Base-by-base conservation (phyloP, 1,140 invertebrate genomes). In the Mylabris phalerata region DNA sequence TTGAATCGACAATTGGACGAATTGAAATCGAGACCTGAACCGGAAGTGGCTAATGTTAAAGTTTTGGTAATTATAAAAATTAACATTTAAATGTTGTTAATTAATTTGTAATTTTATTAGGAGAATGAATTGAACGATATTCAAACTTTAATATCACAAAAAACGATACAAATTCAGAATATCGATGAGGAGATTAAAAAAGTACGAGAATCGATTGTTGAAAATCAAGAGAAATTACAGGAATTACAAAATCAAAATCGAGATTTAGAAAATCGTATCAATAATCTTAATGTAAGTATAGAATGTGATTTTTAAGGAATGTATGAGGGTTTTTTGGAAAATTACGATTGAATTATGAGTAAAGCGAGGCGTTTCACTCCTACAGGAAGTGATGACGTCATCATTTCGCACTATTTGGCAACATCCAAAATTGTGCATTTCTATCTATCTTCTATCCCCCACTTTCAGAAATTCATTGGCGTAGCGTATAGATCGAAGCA, bases 11-110 rank as follows among this genome's bases (percentile, higher is more conserved):
- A 66, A 42, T 57, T 65, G 24, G 63, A 67, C 7, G 59, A 67
- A 11, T 51, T 69, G 27, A 63, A 59, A 24, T 49, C 60, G 9
- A 52, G 55, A 27, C 50, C 57, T 4, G 75, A 78, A 54, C 58
- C 76, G 3, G 76, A 76, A 52, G 73, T 75, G 39, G 72, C 73
- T 55, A 71, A 77, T 43, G 64, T 72, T 9, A 62, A 76, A 55
- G 39, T 73, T 55, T 73, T 78, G 69, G 81, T 82, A 40, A 40
- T 40, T 6, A 40, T 7, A 40, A 2, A 7, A 40, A 40, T 7
- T 6, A 40, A 40, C 2, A 40, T 7, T 40, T 40, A 40, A 6
- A 40, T 7, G 2, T 7, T 7, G 39, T 40, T 6, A 40, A 10
- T 9, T 1, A 13, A 10, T 27, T 38, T 49, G 26, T 4, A 3